Conservation (phyloP, 2,888 invertebrate genomes). For the Pterostichus madidus region DNA sequence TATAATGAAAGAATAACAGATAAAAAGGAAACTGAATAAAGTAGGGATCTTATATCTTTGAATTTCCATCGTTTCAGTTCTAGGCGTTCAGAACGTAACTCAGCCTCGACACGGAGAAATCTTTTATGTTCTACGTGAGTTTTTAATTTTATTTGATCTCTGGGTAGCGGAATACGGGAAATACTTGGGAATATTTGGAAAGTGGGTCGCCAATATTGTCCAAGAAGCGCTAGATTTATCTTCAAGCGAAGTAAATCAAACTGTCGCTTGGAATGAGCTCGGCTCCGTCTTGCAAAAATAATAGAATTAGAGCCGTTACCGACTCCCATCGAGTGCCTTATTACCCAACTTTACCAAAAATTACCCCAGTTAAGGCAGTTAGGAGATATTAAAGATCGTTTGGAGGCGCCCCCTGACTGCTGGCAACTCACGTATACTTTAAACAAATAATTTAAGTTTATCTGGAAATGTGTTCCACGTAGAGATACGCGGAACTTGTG, state of each 20-base stretch:
- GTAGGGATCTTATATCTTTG: neutral
- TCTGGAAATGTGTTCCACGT: slow-evolving; percentile 17
- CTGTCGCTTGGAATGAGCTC: slow-evolving; percentile 42
- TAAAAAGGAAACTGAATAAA: neutral
- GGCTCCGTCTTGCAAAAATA: slow-evolving; percentile 55
- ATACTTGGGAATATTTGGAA: slow-evolving; percentile 50
- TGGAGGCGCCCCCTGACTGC: neutral
- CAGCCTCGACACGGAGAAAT: neutral
- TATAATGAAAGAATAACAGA: neutral
- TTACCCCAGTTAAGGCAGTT: slow-evolving; percentile 62
- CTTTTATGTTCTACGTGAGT: slow-evolving; percentile 40
- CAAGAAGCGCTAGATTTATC: slow-evolving; percentile 48
- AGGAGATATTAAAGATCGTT: slow-evolving; percentile 60
- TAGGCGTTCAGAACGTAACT: slow-evolving; percentile 8
- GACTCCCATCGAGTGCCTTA: slow-evolving; percentile 51
- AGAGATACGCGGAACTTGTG: neutral
- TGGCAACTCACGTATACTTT: slow-evolving; percentile 32
- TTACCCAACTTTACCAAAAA: slow-evolving; percentile 62
- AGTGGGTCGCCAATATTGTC: slow-evolving; percentile 52
- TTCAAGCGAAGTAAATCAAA: slow-evolving; percentile 53
- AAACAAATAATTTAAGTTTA: slow-evolving; percentile 57
- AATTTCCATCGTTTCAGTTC: neutral
- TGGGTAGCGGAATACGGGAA: neutral
- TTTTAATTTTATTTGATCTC: slow-evolving; percentile 52
- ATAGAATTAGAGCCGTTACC: slow-evolving; percentile 60